Evolutionary conservation across 2,888 invertebrate genomes (phyloP), one percentile per base, ranked within the genome.

Genomic region (Lycocerus yunnanus): DNA sequence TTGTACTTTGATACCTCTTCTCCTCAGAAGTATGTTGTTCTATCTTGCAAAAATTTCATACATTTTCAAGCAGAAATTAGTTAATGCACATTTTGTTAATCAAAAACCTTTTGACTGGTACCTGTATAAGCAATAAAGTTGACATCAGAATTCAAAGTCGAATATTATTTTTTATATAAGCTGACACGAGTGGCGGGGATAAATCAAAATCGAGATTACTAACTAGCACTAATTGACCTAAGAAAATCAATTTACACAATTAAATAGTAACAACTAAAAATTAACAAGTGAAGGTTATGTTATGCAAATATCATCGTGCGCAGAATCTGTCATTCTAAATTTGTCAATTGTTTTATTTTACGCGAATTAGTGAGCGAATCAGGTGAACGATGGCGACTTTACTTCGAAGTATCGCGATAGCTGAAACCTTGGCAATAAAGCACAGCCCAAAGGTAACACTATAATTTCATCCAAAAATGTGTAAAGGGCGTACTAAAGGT

Each of bases 361-460:
- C 18, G 15, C n/a, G 18, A 18, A 16, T 61, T 61, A 61, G 15
- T 15, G 43, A 58, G 71, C 59, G 66, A 21, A 71, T 21, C 61
- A 61, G 66, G 66, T 61, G 66, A 58, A 79, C 70, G 78, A 94
- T 94, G 94, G 94, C 94, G 89, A 92, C 93, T 84, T 90, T 95
- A 88, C 90, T 95, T 87, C 91, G 95, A 86, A 90, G 92, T 82
- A 88, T 92, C 84, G 89, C 90, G 86, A 88, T 94, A 83, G 91
- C 92, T 74, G 94, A 94, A 89, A 90, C 90, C 86, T 87, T 93
- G 81, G 88, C 92, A 82, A 88, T 92, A 78, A 92, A 92, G 87
- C 92, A 92, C 88, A 91, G 92, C 78, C 87, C 90, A 79, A 94
- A 94, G 93, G 95, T 95, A 90, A 87, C n/a, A 1, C 3, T 3